Conservation (phyloP, 1,140 invertebrate genomes). For the Cephus cinctus region DNA sequence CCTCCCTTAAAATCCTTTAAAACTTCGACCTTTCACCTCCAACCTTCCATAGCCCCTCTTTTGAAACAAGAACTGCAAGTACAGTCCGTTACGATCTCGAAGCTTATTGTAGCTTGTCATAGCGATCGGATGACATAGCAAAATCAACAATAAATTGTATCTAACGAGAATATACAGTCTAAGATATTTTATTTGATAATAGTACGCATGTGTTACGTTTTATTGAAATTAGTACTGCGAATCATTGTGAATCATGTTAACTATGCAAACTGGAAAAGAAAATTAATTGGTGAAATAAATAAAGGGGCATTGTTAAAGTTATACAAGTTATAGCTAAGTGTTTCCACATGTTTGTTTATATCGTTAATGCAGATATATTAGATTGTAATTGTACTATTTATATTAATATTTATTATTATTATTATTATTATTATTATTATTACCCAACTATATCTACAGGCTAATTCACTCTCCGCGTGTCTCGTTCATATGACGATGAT, state of each 20-base stretch:
- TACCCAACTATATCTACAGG: slow-evolving; percentile 11
- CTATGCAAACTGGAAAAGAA: slow-evolving; percentile 11
- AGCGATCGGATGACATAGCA: too few relatives aligned
- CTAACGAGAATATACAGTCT: too few relatives aligned
- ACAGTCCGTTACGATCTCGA: too few relatives aligned
- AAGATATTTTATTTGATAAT: too few relatives aligned
- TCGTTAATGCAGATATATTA: slow-evolving; percentile 16
- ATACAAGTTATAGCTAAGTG: slow-evolving; percentile 34
- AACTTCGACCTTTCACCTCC: too few relatives aligned
- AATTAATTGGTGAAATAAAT: slow-evolving; percentile 34
- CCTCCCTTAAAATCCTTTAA: too few relatives aligned
- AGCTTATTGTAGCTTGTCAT: too few relatives aligned
- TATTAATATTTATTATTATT: slow-evolving; percentile 17
- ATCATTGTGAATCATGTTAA: slow-evolving; percentile 23
- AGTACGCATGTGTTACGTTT: slow-evolving; percentile 1
- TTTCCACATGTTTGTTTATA: slow-evolving; percentile 27
- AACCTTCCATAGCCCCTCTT: too few relatives aligned
- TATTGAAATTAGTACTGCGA: slow-evolving; percentile 13
- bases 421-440: slow-evolving; percentile 34
- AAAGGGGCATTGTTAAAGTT: slow-evolving; percentile 49
- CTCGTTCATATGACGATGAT: slow-evolving; percentile 21
- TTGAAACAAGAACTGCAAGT: too few relatives aligned
- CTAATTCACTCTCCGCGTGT: slow-evolving; percentile 23
- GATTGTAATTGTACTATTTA: not conserved
- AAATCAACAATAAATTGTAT: too few relatives aligned